These are phyloP conservation scores for Tricholaema leucomelas DNA, from an alignment of 2,113 vertebrate species.

Conservation along the genomic window DNA sequence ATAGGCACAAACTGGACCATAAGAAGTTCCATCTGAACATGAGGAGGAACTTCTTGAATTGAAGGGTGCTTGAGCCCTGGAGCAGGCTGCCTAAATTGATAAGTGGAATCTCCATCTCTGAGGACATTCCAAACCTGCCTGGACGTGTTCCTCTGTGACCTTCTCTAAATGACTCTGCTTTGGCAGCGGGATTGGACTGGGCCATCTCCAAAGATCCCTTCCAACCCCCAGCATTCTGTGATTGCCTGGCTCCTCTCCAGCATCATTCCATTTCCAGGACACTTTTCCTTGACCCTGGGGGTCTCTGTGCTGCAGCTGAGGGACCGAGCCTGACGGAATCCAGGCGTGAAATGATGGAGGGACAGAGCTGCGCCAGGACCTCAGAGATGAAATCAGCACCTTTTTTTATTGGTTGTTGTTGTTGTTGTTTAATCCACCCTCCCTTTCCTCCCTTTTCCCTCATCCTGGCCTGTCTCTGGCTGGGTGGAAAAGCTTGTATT, in stretches of 20 bases:
- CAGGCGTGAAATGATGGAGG: constrained; percentile 86
- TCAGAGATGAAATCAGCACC: constrained; percentile 72
- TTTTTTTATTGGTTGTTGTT: too few relatives aligned
- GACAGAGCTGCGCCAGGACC: constrained; percentile 72
- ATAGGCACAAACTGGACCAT: too few relatives aligned
- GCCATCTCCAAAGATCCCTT: too few relatives aligned
- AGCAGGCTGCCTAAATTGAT: too few relatives aligned
- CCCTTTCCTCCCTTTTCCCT: constrained; percentile 34
- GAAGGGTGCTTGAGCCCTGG: too few relatives aligned
- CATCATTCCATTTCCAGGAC: constrained; percentile 54
- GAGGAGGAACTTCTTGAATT: too few relatives aligned
- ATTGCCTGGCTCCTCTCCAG: constrained; percentile 35
- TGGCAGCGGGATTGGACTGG: too few relatives aligned
- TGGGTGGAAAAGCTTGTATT: constrained; percentile 97
- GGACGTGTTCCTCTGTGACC: too few relatives aligned
- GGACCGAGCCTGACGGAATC: constrained; percentile 64
- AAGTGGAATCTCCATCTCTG: too few relatives aligned
- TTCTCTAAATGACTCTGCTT: too few relatives aligned
- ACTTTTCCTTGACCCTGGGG: constrained; percentile 64
- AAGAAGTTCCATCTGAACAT: too few relatives aligned
- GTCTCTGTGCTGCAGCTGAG: constrained; percentile 40
- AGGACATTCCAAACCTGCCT: too few relatives aligned
- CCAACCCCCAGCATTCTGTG: neutral
- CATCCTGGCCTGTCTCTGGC: constrained; percentile 85
- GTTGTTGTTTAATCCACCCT: neutral